These are phyloP conservation scores for Hydrolagus affinis DNA, from an alignment of 2,113 vertebrate genomes.

Conservation along the genomic window DNA sequence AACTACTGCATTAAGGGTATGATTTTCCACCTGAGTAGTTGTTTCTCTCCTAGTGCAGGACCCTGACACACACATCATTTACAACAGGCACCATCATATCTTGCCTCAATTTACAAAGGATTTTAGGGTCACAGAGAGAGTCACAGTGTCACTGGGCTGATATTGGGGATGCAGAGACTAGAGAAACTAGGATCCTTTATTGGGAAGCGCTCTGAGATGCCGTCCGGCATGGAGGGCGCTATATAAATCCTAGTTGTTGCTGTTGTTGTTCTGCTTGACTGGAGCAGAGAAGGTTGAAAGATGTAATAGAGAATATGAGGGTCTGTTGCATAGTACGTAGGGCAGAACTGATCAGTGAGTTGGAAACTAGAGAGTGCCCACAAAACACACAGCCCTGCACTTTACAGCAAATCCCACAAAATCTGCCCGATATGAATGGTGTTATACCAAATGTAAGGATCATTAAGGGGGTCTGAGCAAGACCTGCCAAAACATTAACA, in stretches of 20 bases:
- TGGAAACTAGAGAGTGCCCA: not conserved
- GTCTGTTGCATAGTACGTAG: not conserved
- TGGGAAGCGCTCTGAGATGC: too few relatives aligned
- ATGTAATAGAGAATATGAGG: not conserved
- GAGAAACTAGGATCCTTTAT: not conserved
- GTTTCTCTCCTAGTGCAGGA: not conserved
- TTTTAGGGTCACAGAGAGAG: not conserved
- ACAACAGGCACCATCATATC: not conserved
- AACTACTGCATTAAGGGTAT: not conserved
- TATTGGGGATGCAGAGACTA: not conserved
- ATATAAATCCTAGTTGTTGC: too few relatives aligned
- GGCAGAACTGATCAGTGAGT: not conserved
- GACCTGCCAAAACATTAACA: too few relatives aligned
- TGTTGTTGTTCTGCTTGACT: not conserved
- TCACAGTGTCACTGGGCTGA: not conserved
- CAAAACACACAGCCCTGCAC: too few relatives aligned
- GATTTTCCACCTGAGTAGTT: slow-evolving; percentile 1
- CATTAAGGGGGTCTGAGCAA: too few relatives aligned
- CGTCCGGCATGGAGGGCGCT: too few relatives aligned
- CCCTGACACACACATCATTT: not conserved
- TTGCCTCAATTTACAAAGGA: not conserved
- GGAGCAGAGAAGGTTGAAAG: not conserved
- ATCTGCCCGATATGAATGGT: too few relatives aligned
- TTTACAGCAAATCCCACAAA: too few relatives aligned
- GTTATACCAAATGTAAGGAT: too few relatives aligned